Percentiles rank a stretch among this genome's conserved stretches.
Conservation (phyloP, 2,888 invertebrate genomes). For the Pinctada fucata region DNA sequence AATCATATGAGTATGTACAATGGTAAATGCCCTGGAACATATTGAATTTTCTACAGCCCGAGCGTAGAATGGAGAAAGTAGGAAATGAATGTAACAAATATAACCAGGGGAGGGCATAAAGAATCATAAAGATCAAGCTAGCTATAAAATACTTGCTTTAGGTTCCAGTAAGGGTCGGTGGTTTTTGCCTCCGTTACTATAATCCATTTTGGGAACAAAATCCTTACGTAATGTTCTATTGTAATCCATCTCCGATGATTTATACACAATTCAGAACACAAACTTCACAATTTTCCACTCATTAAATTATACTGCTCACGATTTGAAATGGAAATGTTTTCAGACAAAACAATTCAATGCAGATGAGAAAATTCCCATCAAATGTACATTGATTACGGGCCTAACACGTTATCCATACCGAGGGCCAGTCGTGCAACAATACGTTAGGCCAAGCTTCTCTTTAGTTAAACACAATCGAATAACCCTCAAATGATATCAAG, state of each 20-base stretch:
- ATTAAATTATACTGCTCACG: not conserved
- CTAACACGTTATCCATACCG: not conserved
- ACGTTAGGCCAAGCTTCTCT: not conserved
- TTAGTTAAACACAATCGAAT: constrained; percentile 1
- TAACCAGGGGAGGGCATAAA: not conserved
- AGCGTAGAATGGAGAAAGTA: not conserved
- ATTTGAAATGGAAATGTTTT: not conserved
- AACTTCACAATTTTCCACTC: not conserved
- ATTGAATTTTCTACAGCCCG: too few species aligned
- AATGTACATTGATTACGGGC: constrained; percentile 11
- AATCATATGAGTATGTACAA: not conserved
- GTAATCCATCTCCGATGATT: not conserved
- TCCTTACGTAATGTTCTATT: not conserved
- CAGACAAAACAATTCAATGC: not conserved
- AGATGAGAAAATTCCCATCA: not conserved
- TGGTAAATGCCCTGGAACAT: too few species aligned
- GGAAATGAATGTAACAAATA: not conserved
- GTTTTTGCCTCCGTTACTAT: not conserved
- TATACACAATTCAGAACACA: too few species aligned
- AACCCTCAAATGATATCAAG: constrained; percentile 11
- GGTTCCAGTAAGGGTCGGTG: not conserved
- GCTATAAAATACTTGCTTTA: constrained; percentile 6
- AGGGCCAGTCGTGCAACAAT: not conserved
- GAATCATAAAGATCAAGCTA: not conserved
- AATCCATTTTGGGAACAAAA: constrained; percentile 5